Evolutionary conservation across 2,113 vertebrate genomes (phyloP).

Genomic region (Sylvia atricapilla): DNA sequence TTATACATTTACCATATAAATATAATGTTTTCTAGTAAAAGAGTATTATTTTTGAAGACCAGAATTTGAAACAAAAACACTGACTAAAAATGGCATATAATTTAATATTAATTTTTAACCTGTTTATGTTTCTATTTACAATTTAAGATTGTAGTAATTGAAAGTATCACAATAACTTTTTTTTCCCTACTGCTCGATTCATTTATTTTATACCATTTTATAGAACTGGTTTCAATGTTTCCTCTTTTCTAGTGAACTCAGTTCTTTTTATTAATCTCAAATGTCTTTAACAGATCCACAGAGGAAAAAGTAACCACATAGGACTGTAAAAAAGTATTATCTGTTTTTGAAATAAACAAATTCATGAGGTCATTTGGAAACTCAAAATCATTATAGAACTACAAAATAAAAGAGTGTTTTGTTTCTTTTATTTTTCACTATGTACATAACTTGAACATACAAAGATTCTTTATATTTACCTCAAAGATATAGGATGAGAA

Average conservation of each 20-base stretch:
- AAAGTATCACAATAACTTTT: neutral
- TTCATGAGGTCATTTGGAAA: neutral
- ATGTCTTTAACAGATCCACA: neutral
- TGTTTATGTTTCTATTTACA: neutral
- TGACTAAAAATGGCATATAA: neutral
- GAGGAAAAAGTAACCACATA: neutral
- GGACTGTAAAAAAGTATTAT: neutral
- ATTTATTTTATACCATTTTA: neutral
- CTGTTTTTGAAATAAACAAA: neutral
- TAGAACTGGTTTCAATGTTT: neutral
- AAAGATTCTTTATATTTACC: neutral
- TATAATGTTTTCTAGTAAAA: neutral
- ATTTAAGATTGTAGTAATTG: neutral
- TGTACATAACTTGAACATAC: neutral
- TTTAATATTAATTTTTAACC: neutral
- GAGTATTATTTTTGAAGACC: neutral
- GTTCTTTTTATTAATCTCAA: neutral
- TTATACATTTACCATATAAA: neutral
- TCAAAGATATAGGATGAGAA: neutral
- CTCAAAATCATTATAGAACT: neutral
- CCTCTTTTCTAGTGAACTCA: neutral
- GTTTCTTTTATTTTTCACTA: neutral
- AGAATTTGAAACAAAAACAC: neutral
- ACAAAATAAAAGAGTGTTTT: neutral
- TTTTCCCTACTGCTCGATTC: neutral